Percentiles rank a stretch among this genome's conserved stretches.
Conservation (phyloP, 2,113 vertebrate genomes). For the Mirza zaza region DNA sequence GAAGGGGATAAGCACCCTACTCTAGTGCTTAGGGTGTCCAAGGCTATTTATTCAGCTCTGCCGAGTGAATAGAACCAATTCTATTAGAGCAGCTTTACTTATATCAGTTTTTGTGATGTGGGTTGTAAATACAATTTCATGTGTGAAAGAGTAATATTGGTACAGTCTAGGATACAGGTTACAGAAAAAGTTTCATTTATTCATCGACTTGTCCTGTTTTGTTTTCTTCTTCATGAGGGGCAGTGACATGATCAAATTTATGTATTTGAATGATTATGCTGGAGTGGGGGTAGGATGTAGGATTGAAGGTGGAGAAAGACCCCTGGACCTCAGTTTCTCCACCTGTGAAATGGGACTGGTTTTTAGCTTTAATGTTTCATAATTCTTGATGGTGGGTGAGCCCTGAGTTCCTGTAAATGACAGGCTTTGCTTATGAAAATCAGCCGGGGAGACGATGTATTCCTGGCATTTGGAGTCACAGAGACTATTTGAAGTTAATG, state of each 20-base stretch:
- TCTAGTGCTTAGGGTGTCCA: not conserved
- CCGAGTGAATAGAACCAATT: not conserved
- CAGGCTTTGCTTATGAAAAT: slow-evolving; percentile 55
- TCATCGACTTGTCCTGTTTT: not conserved
- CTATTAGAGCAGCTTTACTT: not conserved
- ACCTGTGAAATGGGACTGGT: not conserved
- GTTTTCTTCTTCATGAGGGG: not conserved
- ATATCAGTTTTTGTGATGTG: not conserved
- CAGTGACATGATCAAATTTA: not conserved
- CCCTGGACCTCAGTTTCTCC: not conserved
- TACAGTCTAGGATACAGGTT: not conserved
- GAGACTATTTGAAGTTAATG: slow-evolving; percentile 56
- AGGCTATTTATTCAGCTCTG: not conserved
- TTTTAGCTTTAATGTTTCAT: not conserved
- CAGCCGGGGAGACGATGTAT: slow-evolving; percentile 11
- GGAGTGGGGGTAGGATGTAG: not conserved
- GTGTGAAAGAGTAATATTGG: not conserved
- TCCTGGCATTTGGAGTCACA: slow-evolving; percentile 60
- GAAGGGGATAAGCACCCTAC: not conserved
- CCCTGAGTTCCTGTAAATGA: slow-evolving; percentile 54
- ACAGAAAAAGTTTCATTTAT: not conserved
- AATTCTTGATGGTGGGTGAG: not conserved
- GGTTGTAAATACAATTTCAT: not conserved
- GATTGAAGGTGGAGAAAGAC: not conserved
- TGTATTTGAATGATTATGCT: not conserved